Conservation (phyloP, 64 coral and sea anemone species). For the Actinia equina region DNA sequence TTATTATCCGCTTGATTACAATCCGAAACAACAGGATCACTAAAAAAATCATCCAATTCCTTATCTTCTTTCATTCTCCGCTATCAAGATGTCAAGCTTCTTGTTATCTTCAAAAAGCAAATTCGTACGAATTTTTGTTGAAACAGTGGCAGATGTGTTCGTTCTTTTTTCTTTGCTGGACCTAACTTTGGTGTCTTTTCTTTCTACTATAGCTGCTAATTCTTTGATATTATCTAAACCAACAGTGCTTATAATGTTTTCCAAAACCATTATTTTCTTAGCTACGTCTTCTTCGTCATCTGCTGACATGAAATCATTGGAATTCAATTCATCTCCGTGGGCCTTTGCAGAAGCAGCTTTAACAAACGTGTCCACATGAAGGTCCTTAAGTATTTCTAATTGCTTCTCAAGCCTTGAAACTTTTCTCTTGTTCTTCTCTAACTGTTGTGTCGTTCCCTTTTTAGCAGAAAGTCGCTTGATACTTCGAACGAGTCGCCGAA, state of each 20-base stretch:
- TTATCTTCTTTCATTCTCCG: background rate
- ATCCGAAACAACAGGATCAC: background rate
- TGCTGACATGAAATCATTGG: no score
- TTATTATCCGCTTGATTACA: background rate
- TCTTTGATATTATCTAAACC: background rate
- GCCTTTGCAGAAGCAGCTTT: slow-evolving; percentile 3
- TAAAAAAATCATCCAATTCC: background rate
- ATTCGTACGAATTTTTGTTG: background rate
- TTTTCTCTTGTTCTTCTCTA: slow-evolving; percentile 69
- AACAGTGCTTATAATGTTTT: background rate
- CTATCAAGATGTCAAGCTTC: background rate
- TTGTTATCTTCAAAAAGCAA: background rate
- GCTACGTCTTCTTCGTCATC: slow-evolving; percentile 7
- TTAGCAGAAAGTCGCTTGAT: slow-evolving; percentile 53
- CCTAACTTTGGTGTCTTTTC: background rate
- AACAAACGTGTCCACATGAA: slow-evolving; percentile 23
- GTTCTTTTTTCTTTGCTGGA: background rate
- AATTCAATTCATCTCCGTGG: background rate
- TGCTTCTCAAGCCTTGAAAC: slow-evolving; percentile 47
- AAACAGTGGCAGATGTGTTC: background rate
- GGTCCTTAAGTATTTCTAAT: slow-evolving; percentile 55
- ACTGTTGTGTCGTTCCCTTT: slow-evolving; percentile 45
- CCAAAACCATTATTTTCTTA: background rate
- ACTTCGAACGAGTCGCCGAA: slow-evolving; percentile 44
- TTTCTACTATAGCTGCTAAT: background rate